Conservation (phyloP, 2,113 vertebrate species). For the Amphilophus citrinellus region DNA sequence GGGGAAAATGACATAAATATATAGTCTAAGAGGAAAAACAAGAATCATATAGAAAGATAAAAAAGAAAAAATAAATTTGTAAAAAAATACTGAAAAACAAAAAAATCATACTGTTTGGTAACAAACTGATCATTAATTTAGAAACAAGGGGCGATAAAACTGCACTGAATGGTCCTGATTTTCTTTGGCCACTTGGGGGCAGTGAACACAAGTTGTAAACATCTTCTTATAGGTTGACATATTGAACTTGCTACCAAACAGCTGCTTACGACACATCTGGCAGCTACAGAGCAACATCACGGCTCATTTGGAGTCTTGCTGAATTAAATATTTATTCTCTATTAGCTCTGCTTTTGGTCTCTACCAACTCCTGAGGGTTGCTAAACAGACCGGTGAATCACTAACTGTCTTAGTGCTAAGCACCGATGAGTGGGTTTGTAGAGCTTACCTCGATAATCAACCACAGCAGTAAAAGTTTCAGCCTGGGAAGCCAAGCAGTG, state of each 20-base stretch:
- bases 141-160: neutral
- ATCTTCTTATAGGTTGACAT: neutral
- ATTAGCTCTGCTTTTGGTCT: constrained; percentile 14
- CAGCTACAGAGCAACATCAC: neutral
- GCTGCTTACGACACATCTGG: neutral
- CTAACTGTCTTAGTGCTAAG: neutral
- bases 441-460: neutral
- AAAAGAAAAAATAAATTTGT: neutral
- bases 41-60: neutral
- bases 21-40: neutral
- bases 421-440: neutral
- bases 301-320: neutral
- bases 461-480: neutral
- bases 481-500: neutral
- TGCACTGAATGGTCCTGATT: neutral
- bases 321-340: neutral
- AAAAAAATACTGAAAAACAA: neutral
- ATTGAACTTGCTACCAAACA: neutral
- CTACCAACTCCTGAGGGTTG: neutral
- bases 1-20: neutral
- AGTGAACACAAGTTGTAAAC: neutral
- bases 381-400: neutral
- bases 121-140: neutral
- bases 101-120: neutral
- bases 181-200: constrained; percentile 1